Evolutionary conservation across 2,113 vertebrate species (phyloP).

Genomic region (Naja naja): DNA sequence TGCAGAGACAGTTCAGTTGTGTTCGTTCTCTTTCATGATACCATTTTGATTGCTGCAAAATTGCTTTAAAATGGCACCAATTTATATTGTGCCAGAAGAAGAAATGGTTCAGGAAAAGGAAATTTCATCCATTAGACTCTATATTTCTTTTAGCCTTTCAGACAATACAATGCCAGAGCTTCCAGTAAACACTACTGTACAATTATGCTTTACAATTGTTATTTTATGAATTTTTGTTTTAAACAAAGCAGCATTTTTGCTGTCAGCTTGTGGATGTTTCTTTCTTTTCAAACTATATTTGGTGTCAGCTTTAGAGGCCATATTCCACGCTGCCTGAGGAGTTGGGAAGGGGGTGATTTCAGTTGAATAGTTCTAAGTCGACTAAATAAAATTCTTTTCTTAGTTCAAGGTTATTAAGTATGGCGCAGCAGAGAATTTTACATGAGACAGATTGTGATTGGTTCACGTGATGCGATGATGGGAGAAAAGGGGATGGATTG

Average conservation of each 20-base stretch:
- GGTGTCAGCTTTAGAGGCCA: too few species aligned
- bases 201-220: constrained; percentile 15
- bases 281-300: neutral
- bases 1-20: neutral
- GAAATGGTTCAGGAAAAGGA: constrained; percentile 1
- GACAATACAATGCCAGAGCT: neutral
- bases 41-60: constrained; percentile 23
- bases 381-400: too few species aligned
- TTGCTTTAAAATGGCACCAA: constrained; percentile 31
- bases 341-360: too few species aligned
- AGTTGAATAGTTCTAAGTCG: too few species aligned
- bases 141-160: neutral
- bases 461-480: too few species aligned
- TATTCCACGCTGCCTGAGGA: too few species aligned
- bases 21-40: constrained; percentile 24
- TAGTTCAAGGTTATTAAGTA: too few species aligned
- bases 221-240: neutral
- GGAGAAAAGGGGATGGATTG: too few species aligned
- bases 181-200: neutral
- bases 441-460: too few species aligned
- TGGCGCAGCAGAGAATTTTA: too few species aligned
- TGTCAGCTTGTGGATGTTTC: neutral
- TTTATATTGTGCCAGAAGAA: neutral
- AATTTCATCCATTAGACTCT: neutral
- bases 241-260: neutral